Evolutionary conservation across 2,888 invertebrate species (phyloP).

Genomic region (Acronicta psi): DNA sequence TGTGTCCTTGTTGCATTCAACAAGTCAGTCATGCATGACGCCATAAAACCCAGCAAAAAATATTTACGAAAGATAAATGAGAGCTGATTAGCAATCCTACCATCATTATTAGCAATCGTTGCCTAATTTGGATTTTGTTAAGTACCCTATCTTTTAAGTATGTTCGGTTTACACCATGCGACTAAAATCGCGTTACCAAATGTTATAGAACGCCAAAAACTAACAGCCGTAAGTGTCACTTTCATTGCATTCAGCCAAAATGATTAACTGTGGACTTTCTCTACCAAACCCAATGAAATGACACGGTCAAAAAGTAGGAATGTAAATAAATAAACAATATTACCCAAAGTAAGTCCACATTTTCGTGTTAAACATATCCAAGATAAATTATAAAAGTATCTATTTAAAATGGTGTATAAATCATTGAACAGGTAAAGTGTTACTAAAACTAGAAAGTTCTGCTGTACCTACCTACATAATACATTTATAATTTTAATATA

Average conservation of each 20-base stretch:
- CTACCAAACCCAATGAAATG: background rate
- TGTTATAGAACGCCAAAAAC: too few species aligned
- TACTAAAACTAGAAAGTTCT: too few species aligned
- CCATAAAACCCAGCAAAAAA: slow-evolving; percentile 47
- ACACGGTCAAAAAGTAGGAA: background rate
- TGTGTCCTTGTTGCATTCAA: slow-evolving; percentile 71
- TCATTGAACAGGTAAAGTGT: too few species aligned
- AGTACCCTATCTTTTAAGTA: background rate
- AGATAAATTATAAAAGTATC: too few species aligned
- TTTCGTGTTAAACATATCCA: too few species aligned
- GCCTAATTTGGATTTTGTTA: background rate
- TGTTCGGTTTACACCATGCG: background rate
- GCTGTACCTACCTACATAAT: too few species aligned
- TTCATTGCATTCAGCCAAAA: too few species aligned
- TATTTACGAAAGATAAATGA: slow-evolving; percentile 37
- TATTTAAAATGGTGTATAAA: too few species aligned
- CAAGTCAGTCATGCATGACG: slow-evolving; percentile 60
- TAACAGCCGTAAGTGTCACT: too few species aligned
- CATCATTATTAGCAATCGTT: slow-evolving; percentile 6
- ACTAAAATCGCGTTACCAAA: too few species aligned
- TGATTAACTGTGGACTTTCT: background rate
- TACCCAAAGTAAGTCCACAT: too few species aligned
- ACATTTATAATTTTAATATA: background rate
- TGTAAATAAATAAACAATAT: too few species aligned
- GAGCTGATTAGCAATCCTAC: slow-evolving; percentile 20